Evolutionary conservation across 2,888 invertebrate genomes (phyloP).

Genomic region (Phaonia tiefii): DNA sequence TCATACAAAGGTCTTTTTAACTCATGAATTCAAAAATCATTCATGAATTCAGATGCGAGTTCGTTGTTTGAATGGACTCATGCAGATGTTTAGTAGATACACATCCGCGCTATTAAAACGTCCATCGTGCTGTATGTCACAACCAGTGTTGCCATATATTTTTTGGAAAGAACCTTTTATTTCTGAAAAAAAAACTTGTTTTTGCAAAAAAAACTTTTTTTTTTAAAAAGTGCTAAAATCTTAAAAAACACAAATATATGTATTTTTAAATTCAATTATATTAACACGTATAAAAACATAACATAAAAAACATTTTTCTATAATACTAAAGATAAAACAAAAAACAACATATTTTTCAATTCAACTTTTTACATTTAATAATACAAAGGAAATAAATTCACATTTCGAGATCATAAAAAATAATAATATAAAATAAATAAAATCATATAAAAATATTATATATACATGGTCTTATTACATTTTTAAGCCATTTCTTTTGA

Average conservation of each 20-base stretch:
- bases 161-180: slow-evolving; percentile 1
- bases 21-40: too few species aligned
- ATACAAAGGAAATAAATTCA: not conserved
- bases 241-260: slow-evolving; percentile 1
- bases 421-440: slow-evolving; percentile 4
- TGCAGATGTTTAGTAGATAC: too few species aligned
- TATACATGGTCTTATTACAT: slow-evolving; percentile 39
- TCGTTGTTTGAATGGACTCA: too few species aligned
- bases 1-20: too few species aligned
- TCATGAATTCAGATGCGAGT: too few species aligned
- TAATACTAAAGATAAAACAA: too few species aligned
- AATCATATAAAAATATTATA: too few species aligned
- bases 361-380: slow-evolving; percentile 1
- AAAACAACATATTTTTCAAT: not conserved
- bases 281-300: too few species aligned
- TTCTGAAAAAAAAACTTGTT: slow-evolving; percentile 4
- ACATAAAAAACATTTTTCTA: too few species aligned
- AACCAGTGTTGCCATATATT: not conserved
- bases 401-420: slow-evolving; percentile 4
- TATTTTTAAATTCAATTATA: too few species aligned
- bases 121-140: too few species aligned
- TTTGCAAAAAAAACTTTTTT: not conserved
- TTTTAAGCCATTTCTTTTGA: slow-evolving; percentile 43
- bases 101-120: too few species aligned
- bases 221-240: not conserved